Evolutionary conservation across 2,888 invertebrate genomes (phyloP).

Genomic region (Ophion ventricosus): DNA sequence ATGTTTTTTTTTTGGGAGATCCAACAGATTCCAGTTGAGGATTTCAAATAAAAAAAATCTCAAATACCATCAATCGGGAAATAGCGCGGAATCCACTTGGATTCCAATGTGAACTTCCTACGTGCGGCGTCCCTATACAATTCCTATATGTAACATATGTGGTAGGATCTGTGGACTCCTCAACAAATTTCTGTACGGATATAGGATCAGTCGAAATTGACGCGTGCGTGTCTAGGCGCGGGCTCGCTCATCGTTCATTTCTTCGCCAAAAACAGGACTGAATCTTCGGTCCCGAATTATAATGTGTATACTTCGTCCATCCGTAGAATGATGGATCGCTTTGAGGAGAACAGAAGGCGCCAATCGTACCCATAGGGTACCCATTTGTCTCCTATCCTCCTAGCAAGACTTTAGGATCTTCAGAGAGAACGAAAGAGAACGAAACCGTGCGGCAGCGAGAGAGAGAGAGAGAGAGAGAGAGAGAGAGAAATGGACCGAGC

Average conservation of each 20-base stretch:
- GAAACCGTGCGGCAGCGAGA: no score
- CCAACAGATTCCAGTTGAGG: no score
- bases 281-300: slow-evolving; percentile 22
- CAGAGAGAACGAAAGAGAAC: not conserved
- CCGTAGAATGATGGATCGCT: slow-evolving; percentile 59
- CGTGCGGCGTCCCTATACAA: no score
- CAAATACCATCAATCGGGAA: no score
- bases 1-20: no score
- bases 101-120: no score
- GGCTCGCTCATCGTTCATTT: slow-evolving; percentile 52
- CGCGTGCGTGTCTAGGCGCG: slow-evolving; percentile 14
- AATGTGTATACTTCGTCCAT: slow-evolving; percentile 47
- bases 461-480: not conserved
- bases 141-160: not conserved
- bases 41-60: no score
- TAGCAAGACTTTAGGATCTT: slow-evolving; percentile 15
- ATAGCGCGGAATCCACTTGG: no score
- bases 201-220: not conserved
- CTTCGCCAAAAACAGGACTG: slow-evolving; percentile 41
- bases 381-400: slow-evolving; percentile 44
- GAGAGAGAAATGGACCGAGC: not conserved
- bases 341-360: not conserved
- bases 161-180: no score
- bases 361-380: slow-evolving; percentile 28
- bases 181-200: no score